Evolutionary conservation across 2,888 invertebrate species (phyloP).

Genomic region (Lithophane semibrunnea): DNA sequence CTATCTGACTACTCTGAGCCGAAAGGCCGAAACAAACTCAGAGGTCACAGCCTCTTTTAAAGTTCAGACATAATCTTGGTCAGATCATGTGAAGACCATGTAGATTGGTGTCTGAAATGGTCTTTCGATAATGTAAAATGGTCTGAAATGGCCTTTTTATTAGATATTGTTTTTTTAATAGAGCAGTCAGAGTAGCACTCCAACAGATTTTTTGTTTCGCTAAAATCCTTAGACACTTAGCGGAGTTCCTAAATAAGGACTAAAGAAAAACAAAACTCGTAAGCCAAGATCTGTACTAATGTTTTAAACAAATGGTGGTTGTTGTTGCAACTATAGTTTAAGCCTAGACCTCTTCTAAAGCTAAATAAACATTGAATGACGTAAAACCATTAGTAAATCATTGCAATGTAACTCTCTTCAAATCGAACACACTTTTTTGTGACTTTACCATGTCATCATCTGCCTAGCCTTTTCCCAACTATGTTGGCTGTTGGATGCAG

Average conservation of each 20-base stretch:
- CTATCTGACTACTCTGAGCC: too few relatives aligned
- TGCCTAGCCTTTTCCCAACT: too few relatives aligned
- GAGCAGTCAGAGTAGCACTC: not conserved
- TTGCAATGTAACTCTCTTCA: not conserved
- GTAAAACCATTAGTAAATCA: not conserved
- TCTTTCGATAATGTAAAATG: too few relatives aligned
- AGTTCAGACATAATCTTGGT: too few relatives aligned
- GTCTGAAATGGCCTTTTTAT: too few relatives aligned
- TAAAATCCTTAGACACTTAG: not conserved
- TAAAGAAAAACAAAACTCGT: not conserved
- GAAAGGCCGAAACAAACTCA: too few relatives aligned
- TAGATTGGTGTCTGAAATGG: too few relatives aligned
- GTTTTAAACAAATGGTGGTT: slow-evolving; percentile 1
- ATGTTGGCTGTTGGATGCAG: too few relatives aligned
- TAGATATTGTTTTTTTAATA: not conserved
- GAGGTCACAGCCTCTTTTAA: too few relatives aligned
- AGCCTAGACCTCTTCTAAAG: not conserved
- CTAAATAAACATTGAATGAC: not conserved
- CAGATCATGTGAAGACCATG: too few relatives aligned
- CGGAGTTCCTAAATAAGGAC: not conserved
- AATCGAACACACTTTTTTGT: too few relatives aligned
- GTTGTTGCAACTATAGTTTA: not conserved
- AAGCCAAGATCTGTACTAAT: not conserved
- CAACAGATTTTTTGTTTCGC: not conserved
- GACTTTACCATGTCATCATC: too few relatives aligned